Conservation (phyloP, 1,140 invertebrate species). For the Planococcus citri region DNA sequence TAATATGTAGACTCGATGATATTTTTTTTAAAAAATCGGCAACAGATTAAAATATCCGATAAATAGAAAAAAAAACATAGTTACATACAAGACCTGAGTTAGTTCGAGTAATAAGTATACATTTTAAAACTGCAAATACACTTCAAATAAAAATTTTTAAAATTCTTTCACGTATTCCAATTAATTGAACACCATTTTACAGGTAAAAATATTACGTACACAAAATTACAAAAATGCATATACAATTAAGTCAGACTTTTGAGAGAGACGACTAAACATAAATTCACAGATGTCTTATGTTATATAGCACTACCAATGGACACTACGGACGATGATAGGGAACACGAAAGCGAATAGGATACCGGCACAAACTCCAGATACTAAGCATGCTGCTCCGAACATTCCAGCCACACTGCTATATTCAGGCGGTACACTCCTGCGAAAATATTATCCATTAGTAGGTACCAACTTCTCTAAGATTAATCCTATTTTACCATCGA, state of each 20-base stretch:
- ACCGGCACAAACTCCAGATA: slow-evolving; percentile 78
- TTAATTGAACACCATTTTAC: neutral
- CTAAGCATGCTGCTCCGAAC: slow-evolving; percentile 84
- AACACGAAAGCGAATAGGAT: slow-evolving; percentile 61
- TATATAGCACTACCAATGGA: slow-evolving; percentile 25
- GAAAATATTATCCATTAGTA: slow-evolving; percentile 15
- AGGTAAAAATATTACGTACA: neutral
- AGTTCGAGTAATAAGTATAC: neutral
- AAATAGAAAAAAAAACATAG: neutral
- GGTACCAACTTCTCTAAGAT: slow-evolving; percentile 11
- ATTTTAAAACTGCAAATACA: no score
- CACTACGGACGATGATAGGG: slow-evolving; percentile 43
- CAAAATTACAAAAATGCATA: neutral
- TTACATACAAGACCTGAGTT: neutral
- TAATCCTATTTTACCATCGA: slow-evolving; percentile 24
- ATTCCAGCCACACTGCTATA: slow-evolving; percentile 82
- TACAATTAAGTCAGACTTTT: neutral
- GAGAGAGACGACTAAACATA: neutral
- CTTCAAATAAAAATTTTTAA: neutral
- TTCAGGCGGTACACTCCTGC: slow-evolving; percentile 66
- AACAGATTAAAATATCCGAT: neutral
- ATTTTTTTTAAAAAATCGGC: no score
- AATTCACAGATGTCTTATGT: neutral
- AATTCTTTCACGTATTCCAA: neutral
- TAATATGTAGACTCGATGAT: no score